Evolutionary conservation across 2,888 invertebrate species (phyloP).

Genomic region (Pammene aurita): DNA sequence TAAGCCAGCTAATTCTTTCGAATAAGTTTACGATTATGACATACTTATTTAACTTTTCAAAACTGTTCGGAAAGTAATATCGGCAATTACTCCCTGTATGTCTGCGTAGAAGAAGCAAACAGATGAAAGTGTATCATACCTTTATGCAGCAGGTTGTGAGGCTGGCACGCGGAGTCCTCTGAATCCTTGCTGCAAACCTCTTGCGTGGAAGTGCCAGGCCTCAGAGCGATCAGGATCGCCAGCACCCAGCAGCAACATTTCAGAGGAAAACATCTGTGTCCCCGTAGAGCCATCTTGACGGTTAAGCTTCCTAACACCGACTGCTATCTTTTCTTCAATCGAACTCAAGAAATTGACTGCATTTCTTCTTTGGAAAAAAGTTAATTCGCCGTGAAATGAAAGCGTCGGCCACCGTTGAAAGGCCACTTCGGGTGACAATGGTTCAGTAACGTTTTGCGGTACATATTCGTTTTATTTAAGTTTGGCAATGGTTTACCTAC

Average conservation of each 20-base stretch:
- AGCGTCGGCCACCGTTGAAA: slow-evolving; percentile 56
- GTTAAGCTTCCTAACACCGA: slow-evolving; percentile 55
- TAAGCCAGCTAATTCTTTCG: too few relatives aligned
- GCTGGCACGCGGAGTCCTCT: slow-evolving; percentile 52
- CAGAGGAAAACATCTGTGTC: slow-evolving; percentile 57
- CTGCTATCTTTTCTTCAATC: slow-evolving; percentile 52
- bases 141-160: slow-evolving; percentile 53
- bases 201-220: slow-evolving; percentile 54
- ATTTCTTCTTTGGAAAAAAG: slow-evolving; percentile 60
- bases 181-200: slow-evolving; percentile 60
- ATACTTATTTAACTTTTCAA: too few relatives aligned
- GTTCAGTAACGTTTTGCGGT: slow-evolving; percentile 43
- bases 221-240: slow-evolving; percentile 57
- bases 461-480: slow-evolving; percentile 20
- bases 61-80: not conserved
- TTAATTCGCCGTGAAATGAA: slow-evolving; percentile 71
- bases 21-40: too few relatives aligned
- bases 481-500: slow-evolving; percentile 1
- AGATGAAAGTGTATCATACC: slow-evolving; percentile 48
- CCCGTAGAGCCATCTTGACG: slow-evolving; percentile 62
- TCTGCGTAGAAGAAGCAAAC: too few relatives aligned
- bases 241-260: slow-evolving; percentile 62
- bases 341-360: slow-evolving; percentile 65
- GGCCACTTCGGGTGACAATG: slow-evolving; percentile 51
- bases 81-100: not conserved